These are phyloP conservation scores for Zaprionus kolodkinae DNA, from an alignment of 1,140 invertebrate species.

Conservation along the genomic window DNA sequence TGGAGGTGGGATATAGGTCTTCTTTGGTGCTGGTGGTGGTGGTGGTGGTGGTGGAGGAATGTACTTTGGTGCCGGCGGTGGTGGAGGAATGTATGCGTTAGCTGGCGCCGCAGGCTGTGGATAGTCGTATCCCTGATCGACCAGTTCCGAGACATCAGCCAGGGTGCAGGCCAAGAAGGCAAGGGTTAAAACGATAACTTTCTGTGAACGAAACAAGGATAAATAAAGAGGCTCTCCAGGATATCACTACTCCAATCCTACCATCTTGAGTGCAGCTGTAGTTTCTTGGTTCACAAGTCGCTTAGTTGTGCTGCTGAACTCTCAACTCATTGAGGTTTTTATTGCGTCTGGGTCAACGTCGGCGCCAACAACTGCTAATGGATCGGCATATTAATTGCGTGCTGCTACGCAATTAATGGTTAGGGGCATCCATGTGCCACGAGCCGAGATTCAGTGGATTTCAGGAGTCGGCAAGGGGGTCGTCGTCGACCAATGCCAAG, in stretches of 20 bases:
- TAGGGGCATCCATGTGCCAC: conserved; percentile 43
- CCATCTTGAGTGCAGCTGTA: conserved; percentile 38
- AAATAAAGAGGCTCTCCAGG: neutral
- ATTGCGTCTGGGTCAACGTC: conserved; percentile 40
- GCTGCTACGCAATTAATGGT: conserved; percentile 53
- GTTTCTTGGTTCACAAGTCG: conserved; percentile 62
- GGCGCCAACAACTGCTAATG: neutral
- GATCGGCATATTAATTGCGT: conserved; percentile 67
- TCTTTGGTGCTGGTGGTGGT: conserved; percentile 14
- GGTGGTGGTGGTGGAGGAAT: conserved; percentile 48
- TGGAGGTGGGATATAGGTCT: conserved; percentile 53
- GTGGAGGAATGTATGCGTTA: conserved; percentile 56
- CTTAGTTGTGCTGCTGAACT: conserved; percentile 62
- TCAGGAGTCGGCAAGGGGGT: neutral
- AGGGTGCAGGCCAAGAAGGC: conserved; percentile 75
- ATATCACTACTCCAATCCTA: neutral
- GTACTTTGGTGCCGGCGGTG: conserved; percentile 39
- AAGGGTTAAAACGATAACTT: conserved; percentile 63
- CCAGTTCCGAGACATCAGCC: conserved; percentile 73
- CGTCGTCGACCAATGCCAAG: conserved; percentile 61
- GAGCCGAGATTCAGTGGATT: conserved; percentile 6
- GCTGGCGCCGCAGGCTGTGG: conserved; percentile 61
- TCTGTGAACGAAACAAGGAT: conserved; percentile 36
- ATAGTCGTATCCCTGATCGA: conserved; percentile 65
- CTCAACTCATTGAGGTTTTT: conserved; percentile 52